Percentiles rank a stretch among this genome's conserved stretches.
phyloP scores from a whole-genome alignment of 2,797 vertebrate genomes.

The Hoplostethus mediterraneus region DNA sequence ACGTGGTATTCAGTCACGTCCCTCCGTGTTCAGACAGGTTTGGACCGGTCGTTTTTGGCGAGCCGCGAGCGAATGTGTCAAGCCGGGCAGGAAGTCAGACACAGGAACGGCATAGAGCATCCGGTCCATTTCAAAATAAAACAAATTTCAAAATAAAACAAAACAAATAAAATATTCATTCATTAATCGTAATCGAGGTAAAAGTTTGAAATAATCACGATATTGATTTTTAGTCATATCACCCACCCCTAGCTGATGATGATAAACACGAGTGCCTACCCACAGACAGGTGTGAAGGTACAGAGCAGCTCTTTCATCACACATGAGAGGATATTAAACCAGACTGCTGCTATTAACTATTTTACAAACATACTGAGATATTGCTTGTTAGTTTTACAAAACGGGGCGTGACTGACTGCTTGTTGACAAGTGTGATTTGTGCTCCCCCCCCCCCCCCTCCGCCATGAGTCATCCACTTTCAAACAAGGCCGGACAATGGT shows the following conservation, averaged over 20 bases:
- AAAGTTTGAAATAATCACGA: too few relatives aligned
- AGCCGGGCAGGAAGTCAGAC: too few relatives aligned
- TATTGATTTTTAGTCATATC: too few relatives aligned
- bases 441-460: not conserved
- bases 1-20: too few relatives aligned
- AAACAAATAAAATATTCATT: too few relatives aligned
- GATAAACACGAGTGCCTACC: constrained; percentile 35
- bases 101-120: too few relatives aligned
- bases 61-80: too few relatives aligned
- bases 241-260: constrained; percentile 38
- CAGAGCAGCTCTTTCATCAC: constrained; percentile 16
- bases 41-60: too few relatives aligned
- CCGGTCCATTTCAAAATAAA: too few relatives aligned
- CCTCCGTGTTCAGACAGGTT: too few relatives aligned
- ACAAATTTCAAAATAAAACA: too few relatives aligned
- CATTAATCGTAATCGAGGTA: too few relatives aligned
- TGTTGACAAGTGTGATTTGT: constrained; percentile 3
- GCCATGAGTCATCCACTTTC: constrained; percentile 30
- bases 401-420: constrained; percentile 3
- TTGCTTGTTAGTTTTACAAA: constrained; percentile 18
- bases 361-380: constrained; percentile 41
- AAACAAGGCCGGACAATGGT: constrained; percentile 25
- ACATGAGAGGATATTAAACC: constrained; percentile 20
- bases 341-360: not conserved
- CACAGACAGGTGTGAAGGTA: constrained; percentile 11